Conservation (phyloP, 2,888 invertebrate genomes). For the Microctonus aethiopoides region DNA sequence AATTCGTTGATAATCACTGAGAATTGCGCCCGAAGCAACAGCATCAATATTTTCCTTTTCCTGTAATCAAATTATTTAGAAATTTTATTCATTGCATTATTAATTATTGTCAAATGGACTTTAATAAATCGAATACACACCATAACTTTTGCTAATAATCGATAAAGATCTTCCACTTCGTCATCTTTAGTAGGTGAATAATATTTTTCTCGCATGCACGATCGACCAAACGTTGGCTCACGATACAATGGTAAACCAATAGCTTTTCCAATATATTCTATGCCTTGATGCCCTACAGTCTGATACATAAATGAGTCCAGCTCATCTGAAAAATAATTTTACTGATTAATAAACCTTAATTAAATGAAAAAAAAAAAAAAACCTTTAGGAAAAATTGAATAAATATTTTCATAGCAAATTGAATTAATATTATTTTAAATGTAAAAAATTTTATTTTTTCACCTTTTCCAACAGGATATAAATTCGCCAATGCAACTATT, state of each 20-base stretch:
- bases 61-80: constrained; percentile 64
- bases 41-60: constrained; percentile 84
- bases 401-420: no score
- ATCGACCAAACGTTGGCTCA: constrained; percentile 84
- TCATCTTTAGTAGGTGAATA: constrained; percentile 87
- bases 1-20: constrained; percentile 98
- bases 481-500: constrained; percentile 95
- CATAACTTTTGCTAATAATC: constrained; percentile 82
- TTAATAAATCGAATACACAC: constrained; percentile 63
- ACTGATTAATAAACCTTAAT: constrained; percentile 27
- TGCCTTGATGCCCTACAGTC: constrained; percentile 96
- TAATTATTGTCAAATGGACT: no score
- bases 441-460: constrained; percentile 48
- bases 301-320: constrained; percentile 99
- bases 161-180: constrained; percentile 97
- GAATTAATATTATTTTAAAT: no score
- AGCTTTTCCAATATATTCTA: constrained; percentile 91
- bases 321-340: constrained; percentile 75
- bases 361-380: background rate
- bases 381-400: no score
- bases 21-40: constrained; percentile 96
- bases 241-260: constrained; percentile 93
- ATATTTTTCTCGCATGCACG: constrained; percentile 81
- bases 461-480: constrained; percentile 88
- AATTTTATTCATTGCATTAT: no score